Evolutionary conservation across 2,797 vertebrate species (phyloP).

Genomic region (Oreochromis mossambicus): DNA sequence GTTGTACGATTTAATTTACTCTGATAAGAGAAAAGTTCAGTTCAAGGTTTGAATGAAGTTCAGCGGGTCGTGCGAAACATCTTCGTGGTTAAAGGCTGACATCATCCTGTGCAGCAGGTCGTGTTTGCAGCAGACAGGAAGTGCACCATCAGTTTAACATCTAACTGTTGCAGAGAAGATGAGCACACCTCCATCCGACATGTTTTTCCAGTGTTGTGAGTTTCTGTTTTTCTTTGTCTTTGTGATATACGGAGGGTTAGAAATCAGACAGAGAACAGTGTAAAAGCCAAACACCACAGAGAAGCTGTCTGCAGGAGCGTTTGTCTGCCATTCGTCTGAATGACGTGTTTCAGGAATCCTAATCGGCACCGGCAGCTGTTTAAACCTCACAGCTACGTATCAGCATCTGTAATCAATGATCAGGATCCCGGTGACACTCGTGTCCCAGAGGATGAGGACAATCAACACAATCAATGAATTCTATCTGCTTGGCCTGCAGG

Average conservation of each 20-base stretch:
- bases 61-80: not conserved
- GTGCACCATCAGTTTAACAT: not conserved
- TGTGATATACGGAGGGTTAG: not conserved
- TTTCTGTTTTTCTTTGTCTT: not conserved
- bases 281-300: accelerated
- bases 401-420: not conserved
- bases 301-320: not conserved
- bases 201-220: not conserved
- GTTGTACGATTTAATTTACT: not conserved
- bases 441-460: not conserved
- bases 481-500: not conserved
- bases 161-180: accelerated
- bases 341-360: not conserved
- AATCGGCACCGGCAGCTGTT: not conserved
- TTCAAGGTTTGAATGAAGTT: not conserved
- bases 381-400: not conserved
- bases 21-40: not conserved
- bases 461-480: not conserved
- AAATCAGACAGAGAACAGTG: not conserved
- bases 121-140: too few species aligned
- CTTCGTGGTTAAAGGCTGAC: not conserved
- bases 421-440: not conserved
- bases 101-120: not conserved
- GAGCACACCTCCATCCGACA: not conserved
- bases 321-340: accelerated